Evolutionary conservation across 2,888 invertebrate genomes (phyloP).

Genomic region (Eucera pruinosa): DNA sequence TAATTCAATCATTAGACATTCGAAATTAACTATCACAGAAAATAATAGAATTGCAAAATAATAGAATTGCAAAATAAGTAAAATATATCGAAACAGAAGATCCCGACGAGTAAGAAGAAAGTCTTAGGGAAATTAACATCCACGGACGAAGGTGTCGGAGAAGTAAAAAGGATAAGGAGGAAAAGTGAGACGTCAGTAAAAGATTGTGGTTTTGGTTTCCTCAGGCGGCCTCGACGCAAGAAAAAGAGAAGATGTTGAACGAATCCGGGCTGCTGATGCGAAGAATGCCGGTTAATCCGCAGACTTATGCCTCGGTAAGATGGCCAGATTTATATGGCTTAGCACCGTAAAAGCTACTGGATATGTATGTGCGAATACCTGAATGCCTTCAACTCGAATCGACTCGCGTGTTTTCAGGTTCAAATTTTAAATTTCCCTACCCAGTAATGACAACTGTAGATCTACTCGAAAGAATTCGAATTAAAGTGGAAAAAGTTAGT

Average conservation of each 20-base stretch:
- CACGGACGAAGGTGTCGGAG: conserved; percentile 26
- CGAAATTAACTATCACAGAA: too few relatives aligned
- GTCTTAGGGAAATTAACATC: conserved; percentile 58
- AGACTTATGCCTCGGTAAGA: conserved; percentile 83
- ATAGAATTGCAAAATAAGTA: too few relatives aligned
- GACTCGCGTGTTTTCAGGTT: neutral
- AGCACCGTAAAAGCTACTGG: conserved; percentile 62
- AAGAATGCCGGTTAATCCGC: conserved; percentile 80
- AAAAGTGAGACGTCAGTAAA: conserved; percentile 30
- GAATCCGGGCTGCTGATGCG: conserved; percentile 65
- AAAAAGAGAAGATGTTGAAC: conserved; percentile 59
- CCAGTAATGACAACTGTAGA: neutral
- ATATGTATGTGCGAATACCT: conserved; percentile 10
- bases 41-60: too few relatives aligned
- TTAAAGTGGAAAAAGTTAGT: too few relatives aligned
- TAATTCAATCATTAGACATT: too few relatives aligned
- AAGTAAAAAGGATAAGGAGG: conserved; percentile 4
- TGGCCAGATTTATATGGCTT: conserved; percentile 84
- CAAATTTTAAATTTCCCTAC: neutral
- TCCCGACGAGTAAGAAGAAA: conserved; percentile 25
- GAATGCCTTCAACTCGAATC: neutral
- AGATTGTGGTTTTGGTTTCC: conserved; percentile 50
- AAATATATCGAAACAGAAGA: conserved; percentile 6
- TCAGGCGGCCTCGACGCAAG: conserved; percentile 34
- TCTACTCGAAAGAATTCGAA: too few relatives aligned